These are phyloP conservation scores for Hybos culiciformis DNA, from an alignment of 2,888 invertebrate genomes.

Conservation along the genomic window DNA sequence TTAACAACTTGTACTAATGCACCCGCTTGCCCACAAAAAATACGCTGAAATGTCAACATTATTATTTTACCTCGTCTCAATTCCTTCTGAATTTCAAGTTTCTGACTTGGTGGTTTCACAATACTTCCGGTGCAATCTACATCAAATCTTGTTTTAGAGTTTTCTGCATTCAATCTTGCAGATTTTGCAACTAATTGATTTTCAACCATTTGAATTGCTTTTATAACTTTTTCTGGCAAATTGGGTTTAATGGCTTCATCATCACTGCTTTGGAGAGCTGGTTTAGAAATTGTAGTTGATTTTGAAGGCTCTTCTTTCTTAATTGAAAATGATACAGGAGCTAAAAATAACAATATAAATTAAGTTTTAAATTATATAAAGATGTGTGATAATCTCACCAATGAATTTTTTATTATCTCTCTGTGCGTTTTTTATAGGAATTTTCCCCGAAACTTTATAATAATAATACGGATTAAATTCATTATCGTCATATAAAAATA, in stretches of 20 bases:
- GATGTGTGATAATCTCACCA: neutral
- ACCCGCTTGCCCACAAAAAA: too few relatives aligned
- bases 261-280: slow-evolving; percentile 61
- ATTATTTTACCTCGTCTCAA: slow-evolving; percentile 20
- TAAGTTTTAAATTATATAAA: slow-evolving; percentile 11
- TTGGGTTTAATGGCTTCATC: slow-evolving; percentile 36
- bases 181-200: slow-evolving; percentile 29
- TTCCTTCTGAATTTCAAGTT: slow-evolving; percentile 19
- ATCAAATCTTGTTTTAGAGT: slow-evolving; percentile 16
- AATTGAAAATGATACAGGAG: slow-evolving; percentile 72
- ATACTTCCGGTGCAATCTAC: slow-evolving; percentile 17
- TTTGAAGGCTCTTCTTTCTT: slow-evolving; percentile 61
- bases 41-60: neutral
- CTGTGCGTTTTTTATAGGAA: slow-evolving; percentile 8
- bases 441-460: slow-evolving; percentile 39
- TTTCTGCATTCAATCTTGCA: slow-evolving; percentile 17
- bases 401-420: neutral
- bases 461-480: slow-evolving; percentile 71
- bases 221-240: slow-evolving; percentile 31
- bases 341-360: slow-evolving; percentile 22
- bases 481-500: slow-evolving; percentile 67
- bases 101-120: slow-evolving; percentile 8
- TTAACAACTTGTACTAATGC: too few relatives aligned
- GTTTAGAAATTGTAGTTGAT: slow-evolving; percentile 55
- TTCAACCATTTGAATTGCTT: slow-evolving; percentile 31